These are phyloP conservation scores for Panthera leo DNA, from an alignment of 2,113 vertebrate genomes.

Conservation along the genomic window DNA sequence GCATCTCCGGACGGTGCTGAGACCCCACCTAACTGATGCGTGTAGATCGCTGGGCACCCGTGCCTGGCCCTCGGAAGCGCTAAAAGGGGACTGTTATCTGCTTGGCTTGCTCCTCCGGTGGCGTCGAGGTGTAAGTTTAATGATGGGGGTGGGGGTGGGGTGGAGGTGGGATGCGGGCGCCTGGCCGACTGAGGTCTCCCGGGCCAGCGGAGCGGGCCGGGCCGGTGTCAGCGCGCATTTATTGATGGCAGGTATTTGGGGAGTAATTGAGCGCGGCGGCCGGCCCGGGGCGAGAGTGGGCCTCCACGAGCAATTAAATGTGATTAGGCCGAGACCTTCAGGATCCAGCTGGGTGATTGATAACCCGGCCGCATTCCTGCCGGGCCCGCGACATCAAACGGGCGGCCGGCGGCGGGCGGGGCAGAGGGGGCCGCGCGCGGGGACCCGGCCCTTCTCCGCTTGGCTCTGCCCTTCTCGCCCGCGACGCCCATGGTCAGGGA, in stretches of 20 bases:
- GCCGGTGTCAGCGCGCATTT: constrained; percentile 86
- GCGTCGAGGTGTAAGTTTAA: constrained; percentile 84
- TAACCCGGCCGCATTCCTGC: constrained; percentile 90
- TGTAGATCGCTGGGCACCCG: neutral
- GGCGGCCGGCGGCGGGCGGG: constrained; percentile 64
- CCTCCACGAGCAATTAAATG: constrained; percentile 92
- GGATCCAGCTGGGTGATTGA: constrained; percentile 91
- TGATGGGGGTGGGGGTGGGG: constrained; percentile 40
- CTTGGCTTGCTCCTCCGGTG: neutral
- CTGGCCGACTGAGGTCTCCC: neutral
- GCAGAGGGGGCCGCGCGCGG: constrained; percentile 30
- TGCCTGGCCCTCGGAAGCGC: neutral
- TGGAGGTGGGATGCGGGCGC: constrained; percentile 11
- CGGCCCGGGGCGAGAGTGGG: constrained; percentile 88
- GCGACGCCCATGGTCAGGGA: neutral
- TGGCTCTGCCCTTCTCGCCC: neutral
- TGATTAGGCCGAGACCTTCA: constrained; percentile 90
- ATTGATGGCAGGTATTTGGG: constrained; percentile 90
- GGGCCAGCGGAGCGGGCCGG: constrained; percentile 29
- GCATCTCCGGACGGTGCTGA: neutral
- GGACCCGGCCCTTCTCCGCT: neutral
- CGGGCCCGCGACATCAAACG: constrained; percentile 86
- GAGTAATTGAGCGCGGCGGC: constrained; percentile 91
- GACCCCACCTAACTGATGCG: neutral
- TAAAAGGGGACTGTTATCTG: neutral